phyloP scores from a whole-genome alignment of 2,113 vertebrate genomes.

The Pterocles orientalis region DNA sequence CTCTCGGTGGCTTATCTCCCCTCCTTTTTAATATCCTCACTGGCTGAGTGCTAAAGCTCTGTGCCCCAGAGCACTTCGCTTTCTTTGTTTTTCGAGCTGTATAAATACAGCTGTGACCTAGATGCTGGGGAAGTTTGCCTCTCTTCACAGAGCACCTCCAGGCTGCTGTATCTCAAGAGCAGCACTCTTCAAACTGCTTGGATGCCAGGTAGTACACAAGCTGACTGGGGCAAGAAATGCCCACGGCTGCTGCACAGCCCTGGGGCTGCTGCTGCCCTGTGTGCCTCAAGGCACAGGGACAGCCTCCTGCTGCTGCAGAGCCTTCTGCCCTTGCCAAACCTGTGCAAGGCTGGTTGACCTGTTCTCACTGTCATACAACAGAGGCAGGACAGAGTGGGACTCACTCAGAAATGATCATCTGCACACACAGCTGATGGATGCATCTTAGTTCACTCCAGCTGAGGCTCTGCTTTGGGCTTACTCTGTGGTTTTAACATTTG shows the following conservation, averaged over 20 bases:
- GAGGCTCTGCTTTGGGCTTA: not conserved
- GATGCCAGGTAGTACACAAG: not conserved
- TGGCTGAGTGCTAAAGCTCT: constrained; percentile 37
- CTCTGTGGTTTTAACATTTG: not conserved
- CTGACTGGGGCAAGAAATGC: not conserved
- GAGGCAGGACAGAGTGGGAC: not conserved
- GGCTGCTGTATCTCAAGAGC: not conserved
- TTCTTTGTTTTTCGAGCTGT: constrained; percentile 33
- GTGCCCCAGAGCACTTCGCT: constrained; percentile 28
- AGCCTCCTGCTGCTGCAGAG: not conserved
- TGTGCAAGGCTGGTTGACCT: not conserved
- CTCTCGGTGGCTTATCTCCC: constrained; percentile 37
- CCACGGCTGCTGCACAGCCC: not conserved
- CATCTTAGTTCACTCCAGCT: not conserved
- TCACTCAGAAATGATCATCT: not conserved
- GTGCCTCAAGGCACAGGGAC: not conserved
- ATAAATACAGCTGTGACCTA: constrained; percentile 66
- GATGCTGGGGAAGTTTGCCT: not conserved
- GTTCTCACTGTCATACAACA: not conserved
- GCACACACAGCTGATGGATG: not conserved
- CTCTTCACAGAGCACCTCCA: not conserved
- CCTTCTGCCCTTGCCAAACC: not conserved
- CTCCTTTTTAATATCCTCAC: constrained; percentile 67
- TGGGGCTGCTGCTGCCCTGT: not conserved
- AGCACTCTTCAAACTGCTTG: not conserved